These are phyloP conservation scores for Anseranas semipalmata DNA, from an alignment of 2,113 vertebrate genomes.

Conservation along the genomic window DNA sequence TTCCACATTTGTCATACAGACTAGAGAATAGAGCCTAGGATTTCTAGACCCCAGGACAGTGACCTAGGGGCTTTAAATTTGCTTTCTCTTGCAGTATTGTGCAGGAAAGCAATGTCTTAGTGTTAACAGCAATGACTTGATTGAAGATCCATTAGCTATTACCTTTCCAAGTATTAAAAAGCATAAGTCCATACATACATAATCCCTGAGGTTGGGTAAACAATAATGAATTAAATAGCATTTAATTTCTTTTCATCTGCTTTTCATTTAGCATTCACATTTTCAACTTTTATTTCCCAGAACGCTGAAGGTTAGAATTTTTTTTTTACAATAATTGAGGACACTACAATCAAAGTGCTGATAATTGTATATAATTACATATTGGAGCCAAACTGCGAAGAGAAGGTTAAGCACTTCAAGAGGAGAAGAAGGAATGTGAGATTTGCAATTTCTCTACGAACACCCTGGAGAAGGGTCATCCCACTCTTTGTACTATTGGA, in stretches of 20 bases:
- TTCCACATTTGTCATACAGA: not conserved
- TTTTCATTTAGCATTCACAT: not conserved
- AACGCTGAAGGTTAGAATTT: constrained; percentile 23
- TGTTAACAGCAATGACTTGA: not conserved
- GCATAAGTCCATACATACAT: not conserved
- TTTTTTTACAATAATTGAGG: constrained; percentile 37
- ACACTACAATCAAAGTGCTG: constrained; percentile 59
- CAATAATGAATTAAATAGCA: not conserved
- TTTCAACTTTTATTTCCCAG: not conserved
- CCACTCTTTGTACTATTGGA: not conserved
- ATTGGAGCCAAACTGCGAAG: constrained; percentile 47
- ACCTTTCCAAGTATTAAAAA: not conserved
- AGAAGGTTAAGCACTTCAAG: constrained; percentile 62
- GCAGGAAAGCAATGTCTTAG: not conserved
- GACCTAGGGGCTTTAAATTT: not conserved
- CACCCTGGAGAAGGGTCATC: not conserved
- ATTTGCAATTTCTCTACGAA: not conserved
- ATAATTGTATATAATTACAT: constrained; percentile 58
- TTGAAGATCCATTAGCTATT: not conserved
- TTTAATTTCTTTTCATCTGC: not conserved
- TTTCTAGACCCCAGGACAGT: not conserved
- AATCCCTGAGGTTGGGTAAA: not conserved
- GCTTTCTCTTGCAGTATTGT: not conserved
- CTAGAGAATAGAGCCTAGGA: not conserved
- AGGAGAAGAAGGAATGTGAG: not conserved